These are phyloP conservation scores for Eupeodes latifasciatus DNA, from an alignment of 2,888 invertebrate genomes.

Conservation along the genomic window DNA sequence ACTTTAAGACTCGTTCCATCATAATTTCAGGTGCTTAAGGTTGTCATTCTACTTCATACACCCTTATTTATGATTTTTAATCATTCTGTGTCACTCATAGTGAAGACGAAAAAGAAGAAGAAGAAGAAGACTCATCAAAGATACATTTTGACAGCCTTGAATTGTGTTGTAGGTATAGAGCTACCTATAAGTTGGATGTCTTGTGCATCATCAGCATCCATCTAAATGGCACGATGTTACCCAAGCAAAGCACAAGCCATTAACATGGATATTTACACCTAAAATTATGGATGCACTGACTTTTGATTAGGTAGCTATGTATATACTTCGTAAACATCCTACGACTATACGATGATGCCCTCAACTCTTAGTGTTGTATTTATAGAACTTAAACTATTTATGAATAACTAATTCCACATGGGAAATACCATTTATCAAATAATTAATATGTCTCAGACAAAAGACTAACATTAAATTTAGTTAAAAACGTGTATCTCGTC, in stretches of 20 bases:
- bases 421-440: slow-evolving; percentile 60
- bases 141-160: slow-evolving; percentile 32
- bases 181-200: too few species aligned
- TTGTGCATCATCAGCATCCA: slow-evolving; percentile 18
- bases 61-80: slow-evolving; percentile 69
- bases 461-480: slow-evolving; percentile 42
- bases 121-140: slow-evolving; percentile 17
- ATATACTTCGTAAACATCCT: too few species aligned
- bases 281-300: slow-evolving; percentile 60
- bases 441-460: slow-evolving; percentile 66
- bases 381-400: slow-evolving; percentile 44
- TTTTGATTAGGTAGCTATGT: not conserved
- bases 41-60: slow-evolving; percentile 47
- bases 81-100: slow-evolving; percentile 54
- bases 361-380: too few species aligned
- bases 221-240: slow-evolving; percentile 33
- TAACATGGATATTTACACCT: slow-evolving; percentile 59
- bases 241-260: slow-evolving; percentile 23
- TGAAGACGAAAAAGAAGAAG: not conserved
- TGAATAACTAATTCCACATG: slow-evolving; percentile 39
- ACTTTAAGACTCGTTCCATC: slow-evolving; percentile 6
- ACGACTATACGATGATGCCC: too few species aligned
- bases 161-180: not conserved
- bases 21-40: slow-evolving; percentile 60
- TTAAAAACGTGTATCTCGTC: not conserved